Evolutionary conservation across 2,797 vertebrate species (phyloP).

Genomic region (Dendrocincla tyrannina): DNA sequence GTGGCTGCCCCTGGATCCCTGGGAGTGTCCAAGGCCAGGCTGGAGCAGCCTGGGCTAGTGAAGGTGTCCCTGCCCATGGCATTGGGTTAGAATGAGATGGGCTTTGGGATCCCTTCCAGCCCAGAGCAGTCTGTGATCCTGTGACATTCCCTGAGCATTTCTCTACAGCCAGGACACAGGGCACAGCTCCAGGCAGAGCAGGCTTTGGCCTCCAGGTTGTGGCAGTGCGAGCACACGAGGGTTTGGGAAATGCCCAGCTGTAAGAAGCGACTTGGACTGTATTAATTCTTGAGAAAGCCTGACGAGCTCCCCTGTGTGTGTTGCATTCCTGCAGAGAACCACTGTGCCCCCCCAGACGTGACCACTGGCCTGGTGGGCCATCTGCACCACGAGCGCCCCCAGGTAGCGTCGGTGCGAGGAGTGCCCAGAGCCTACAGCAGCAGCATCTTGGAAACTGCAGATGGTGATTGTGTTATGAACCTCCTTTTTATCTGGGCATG

Average conservation of each 20-base stretch:
- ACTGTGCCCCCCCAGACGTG: conserved; percentile 91
- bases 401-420: conserved; percentile 85
- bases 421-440: conserved; percentile 82
- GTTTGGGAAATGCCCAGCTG: not conserved
- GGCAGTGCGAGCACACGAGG: not conserved
- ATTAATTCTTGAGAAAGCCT: not conserved
- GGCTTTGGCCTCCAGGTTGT: not conserved
- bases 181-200: not conserved
- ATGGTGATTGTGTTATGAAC: conserved; percentile 82
- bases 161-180: not conserved
- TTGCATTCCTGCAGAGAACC: conserved; percentile 85
- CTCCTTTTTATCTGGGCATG: not conserved
- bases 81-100: not conserved
- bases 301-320: conserved; percentile 13
- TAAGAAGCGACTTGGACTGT: not conserved
- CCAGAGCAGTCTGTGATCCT: rapidly evolving
- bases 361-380: conserved; percentile 87
- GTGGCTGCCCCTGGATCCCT: not conserved
- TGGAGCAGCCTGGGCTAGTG: rapidly evolving
- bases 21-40: too few relatives aligned
- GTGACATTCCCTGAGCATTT: not conserved
- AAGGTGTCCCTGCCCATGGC: not conserved
- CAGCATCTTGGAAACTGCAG: conserved; percentile 90
- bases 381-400: conserved; percentile 80
- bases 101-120: not conserved